These are phyloP conservation scores for Mactra quadrangularis DNA, from an alignment of 1,140 invertebrate genomes.

Conservation along the genomic window DNA sequence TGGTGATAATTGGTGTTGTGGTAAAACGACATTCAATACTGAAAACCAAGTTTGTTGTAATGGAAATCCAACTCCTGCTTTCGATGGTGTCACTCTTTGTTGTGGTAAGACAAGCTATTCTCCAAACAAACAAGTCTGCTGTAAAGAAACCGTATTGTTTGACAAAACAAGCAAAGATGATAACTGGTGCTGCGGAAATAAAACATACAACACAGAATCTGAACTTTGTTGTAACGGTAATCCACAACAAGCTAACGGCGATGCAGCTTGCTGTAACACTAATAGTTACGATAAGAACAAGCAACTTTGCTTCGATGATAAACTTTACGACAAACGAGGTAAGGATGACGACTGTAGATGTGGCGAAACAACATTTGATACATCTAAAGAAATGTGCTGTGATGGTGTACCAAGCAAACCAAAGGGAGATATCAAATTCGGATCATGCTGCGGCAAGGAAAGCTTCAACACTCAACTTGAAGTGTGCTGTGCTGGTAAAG, in stretches of 20 bases:
- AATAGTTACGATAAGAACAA: slow-evolving; percentile 50
- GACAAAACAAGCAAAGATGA: slow-evolving; percentile 44
- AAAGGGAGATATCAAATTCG: slow-evolving; percentile 47
- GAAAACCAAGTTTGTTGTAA: slow-evolving; percentile 51
- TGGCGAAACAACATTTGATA: slow-evolving; percentile 51
- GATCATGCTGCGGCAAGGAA: slow-evolving; percentile 51
- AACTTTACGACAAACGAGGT: slow-evolving; percentile 36
- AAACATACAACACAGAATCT: slow-evolving; percentile 45
- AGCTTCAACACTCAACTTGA: slow-evolving; percentile 38
- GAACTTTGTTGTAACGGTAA: slow-evolving; percentile 52
- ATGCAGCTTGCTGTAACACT: slow-evolving; percentile 39
- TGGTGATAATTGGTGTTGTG: slow-evolving; percentile 51
- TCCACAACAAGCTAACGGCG: slow-evolving; percentile 39
- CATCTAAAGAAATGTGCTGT: slow-evolving; percentile 54
- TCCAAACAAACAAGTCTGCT: slow-evolving; percentile 38
- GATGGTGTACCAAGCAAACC: slow-evolving; percentile 50
- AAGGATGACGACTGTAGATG: slow-evolving; percentile 57
- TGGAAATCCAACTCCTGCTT: slow-evolving; percentile 7
- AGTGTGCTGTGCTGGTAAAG: slow-evolving; percentile 45
- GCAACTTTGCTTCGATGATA: slow-evolving; percentile 45
- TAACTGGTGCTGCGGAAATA: slow-evolving; percentile 54
- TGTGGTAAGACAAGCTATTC: slow-evolving; percentile 49
- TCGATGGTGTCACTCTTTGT: slow-evolving; percentile 32
- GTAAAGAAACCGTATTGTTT: slow-evolving; percentile 37
- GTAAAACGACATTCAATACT: slow-evolving; percentile 45